A percentile compares a stretch with the other conserved stretches of the same genome.
Evolutionary conservation across 2,113 vertebrate species (phyloP).

Genomic region (Nansenia antarctica): DNA sequence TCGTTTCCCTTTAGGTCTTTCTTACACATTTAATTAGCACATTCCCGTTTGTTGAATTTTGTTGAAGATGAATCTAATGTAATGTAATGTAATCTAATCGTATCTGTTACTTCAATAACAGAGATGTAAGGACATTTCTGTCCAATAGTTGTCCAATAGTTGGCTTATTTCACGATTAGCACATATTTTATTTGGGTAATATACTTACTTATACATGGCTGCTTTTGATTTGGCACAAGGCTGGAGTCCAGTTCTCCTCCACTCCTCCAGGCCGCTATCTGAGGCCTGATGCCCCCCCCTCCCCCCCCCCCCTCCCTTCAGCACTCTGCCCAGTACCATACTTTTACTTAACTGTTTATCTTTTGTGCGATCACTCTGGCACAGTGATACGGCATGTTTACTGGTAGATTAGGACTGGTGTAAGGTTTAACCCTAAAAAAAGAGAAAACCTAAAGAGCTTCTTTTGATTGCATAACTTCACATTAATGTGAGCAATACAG

Average conservation of each 20-base stretch:
- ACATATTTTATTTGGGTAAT: constrained; percentile 13
- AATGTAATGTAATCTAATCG: too few species aligned
- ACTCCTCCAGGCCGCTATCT: constrained; percentile 3
- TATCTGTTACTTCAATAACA: background rate
- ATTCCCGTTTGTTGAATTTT: too few species aligned
- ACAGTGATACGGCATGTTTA: background rate
- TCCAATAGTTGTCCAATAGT: background rate
- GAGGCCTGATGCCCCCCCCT: background rate
- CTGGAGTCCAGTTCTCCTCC: constrained; percentile 7
- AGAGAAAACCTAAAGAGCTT: too few species aligned
- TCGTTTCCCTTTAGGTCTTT: background rate
- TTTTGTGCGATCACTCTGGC: too few species aligned
- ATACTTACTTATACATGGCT: constrained; percentile 15
- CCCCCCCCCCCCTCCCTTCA: background rate
- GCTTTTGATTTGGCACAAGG: constrained; percentile 19
- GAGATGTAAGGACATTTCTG: background rate
- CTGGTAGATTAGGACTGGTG: background rate
- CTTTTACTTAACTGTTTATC: too few species aligned
- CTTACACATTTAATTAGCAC: background rate
- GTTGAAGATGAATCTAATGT: too few species aligned
- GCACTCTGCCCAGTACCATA: background rate
- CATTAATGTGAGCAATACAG: background rate
- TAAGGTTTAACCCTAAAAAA: background rate
- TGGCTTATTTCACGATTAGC: constrained; percentile 16
- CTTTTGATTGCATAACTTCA: background rate